Base-by-base conservation (phyloP, 2,113 vertebrate genomes). In the Macquaria australasica region DNA sequence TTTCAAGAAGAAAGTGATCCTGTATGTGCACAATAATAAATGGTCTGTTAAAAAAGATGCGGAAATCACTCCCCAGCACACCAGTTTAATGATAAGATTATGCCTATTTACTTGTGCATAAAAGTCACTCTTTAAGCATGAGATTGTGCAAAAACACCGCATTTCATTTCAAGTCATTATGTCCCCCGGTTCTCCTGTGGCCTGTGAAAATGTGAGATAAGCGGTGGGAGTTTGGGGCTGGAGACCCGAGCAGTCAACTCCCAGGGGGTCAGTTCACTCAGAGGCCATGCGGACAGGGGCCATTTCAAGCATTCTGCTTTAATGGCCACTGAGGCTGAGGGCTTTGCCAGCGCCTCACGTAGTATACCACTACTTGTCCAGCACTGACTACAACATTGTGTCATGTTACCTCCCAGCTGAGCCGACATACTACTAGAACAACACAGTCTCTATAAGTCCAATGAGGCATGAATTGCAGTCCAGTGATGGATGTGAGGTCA, bases 231-330 rank as follows among this genome's bases (percentile, higher is more conserved):
- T 76, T 83, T 80, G 70, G 60, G 69, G 34, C 76, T 75, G 63
- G 72, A 88, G 79, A 81, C 78, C 74, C 37, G 58, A 69, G 89
- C 82, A 66, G 71, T 68, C 50, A 55, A 84, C 48, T 94, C 93
- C 90, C 92, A 53, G 83, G 91, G 87, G 92, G 84, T 83, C 85
- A 86, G 94, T 94, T 96, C 93, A 95, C 73, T 55, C 82, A 64
- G 87, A 88, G 94, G 94, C 86, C 93, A 93, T 34, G 51, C 41
- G 88, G 85, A 93, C 92, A 91, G 84, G 91, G 82, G 79, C 85
- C 87, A 87, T 90, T 92, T 91, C 88, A 94, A 81, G 83, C 82
- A 69, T 86, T 90, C 41, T 73, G 79, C 86, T 89, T 93, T 91
- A 91, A 93, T 86, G 85, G 76, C 79, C 8, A 28, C 82, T 76